Evolutionary conservation across 2,888 invertebrate species (phyloP), one percentile per base, ranked within the genome.

Genomic region (Lissonota sp.): DNA sequence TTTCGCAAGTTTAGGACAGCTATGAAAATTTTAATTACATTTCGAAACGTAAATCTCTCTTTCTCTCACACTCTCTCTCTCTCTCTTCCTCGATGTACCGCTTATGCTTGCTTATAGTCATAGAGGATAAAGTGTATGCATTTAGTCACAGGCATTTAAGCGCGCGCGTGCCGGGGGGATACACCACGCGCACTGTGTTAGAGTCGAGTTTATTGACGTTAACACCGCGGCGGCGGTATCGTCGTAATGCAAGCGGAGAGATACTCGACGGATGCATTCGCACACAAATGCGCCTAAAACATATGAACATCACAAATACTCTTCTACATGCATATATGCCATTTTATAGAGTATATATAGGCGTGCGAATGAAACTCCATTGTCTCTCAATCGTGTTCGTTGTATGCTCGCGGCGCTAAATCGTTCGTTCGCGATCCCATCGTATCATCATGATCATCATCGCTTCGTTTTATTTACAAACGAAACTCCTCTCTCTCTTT

Each of bases 141-240:
- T 80, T 80, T 80, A 80, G 80, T 80, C 80, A 80, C 72, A 77
- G 74, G 46, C 73, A 67, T 76, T 79, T 71, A 70, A 76, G 73
- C 57, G 55, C 16, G 63, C 55, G 73, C 55, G 82, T 69, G 73
- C 72, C 72, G 71, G 70, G 62, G 40, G 76, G 26, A 64, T 76
- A 70, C 70, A 57, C 75, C 64, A 70, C 70, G 39, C n/a, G n/a
- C n/a, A 37, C 70, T 51, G 78, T 67, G 79, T 71, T 69, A 53
- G 83, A 74, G 80, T 83, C 85, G 84, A 83, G 76, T 80, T 80
- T 80, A 80, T 80, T 77, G 77, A 77, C 76, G 76, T 77, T 77
- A 83, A 84, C 73, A 69, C 67, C 72, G 37, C 39, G 46, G n/a
- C n/a, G n/a, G n/a, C n/a, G n/a, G 51, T 16, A 82, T 84, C 82